Percentiles rank a stretch among this genome's conserved stretches.
Conservation (phyloP, 2,888 invertebrate species). For the Eustalomyia histrio region DNA sequence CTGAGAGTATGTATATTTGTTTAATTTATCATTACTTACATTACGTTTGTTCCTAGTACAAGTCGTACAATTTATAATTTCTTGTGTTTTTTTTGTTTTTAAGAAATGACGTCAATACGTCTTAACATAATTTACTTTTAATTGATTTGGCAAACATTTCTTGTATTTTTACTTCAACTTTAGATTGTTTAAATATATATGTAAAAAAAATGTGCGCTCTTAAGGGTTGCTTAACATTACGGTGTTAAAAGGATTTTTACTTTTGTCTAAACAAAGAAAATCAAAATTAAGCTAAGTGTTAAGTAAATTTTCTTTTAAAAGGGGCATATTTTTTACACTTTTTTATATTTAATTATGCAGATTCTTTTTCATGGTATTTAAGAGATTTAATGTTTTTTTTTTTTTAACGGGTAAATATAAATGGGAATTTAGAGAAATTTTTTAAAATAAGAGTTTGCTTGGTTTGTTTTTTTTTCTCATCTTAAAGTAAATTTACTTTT, state of each 20-base stretch:
- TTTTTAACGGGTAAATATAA: too few relatives aligned
- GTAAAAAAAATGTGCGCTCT: not conserved
- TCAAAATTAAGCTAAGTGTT: not conserved
- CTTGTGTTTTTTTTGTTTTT: slow-evolving; percentile 11
- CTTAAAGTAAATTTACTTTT: not conserved
- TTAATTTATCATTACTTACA: not conserved
- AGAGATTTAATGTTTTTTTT: too few relatives aligned
- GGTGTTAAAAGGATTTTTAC: slow-evolving; percentile 14
- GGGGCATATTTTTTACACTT: not conserved
- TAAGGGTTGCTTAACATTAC: slow-evolving; percentile 14
- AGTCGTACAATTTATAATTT: not conserved
- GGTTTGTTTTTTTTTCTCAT: not conserved
- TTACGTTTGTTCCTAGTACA: not conserved
- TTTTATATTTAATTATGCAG: not conserved
- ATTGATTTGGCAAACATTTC: slow-evolving; percentile 53
- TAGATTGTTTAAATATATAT: not conserved
- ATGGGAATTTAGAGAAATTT: too few relatives aligned
- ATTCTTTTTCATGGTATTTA: not conserved
- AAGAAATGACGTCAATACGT: slow-evolving; percentile 46
- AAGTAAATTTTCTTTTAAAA: not conserved
- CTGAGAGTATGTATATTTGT: too few relatives aligned
- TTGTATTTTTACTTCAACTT: slow-evolving; percentile 23
- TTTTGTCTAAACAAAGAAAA: not conserved
- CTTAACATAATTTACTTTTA: slow-evolving; percentile 50
- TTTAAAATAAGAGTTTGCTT: too few relatives aligned